Percentiles rank a stretch among this genome's conserved stretches.
phyloP scores from a whole-genome alignment of 1,140 invertebrate species.

The Drosophila guanche region DNA sequence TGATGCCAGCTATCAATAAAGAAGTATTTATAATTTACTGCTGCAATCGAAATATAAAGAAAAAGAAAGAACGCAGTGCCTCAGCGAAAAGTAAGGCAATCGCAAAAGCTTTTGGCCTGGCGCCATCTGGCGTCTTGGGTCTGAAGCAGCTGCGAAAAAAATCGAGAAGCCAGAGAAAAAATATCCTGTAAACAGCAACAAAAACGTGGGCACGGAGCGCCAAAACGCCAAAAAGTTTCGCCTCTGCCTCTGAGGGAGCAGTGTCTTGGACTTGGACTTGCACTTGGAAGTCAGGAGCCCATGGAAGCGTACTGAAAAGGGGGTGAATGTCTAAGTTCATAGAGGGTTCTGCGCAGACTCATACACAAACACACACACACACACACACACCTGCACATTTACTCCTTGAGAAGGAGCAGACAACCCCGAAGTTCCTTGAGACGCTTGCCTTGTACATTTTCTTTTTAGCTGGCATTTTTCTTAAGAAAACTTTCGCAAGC shows the following conservation, averaged over 20 bases:
- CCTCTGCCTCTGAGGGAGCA: slow-evolving; percentile 15
- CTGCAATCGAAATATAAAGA: background rate
- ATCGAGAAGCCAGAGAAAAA: slow-evolving; percentile 13
- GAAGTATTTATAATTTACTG: slow-evolving; percentile 19
- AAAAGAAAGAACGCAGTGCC: background rate
- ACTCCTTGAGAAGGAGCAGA: slow-evolving; percentile 15
- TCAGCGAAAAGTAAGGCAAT: background rate
- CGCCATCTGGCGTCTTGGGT: slow-evolving; percentile 57
- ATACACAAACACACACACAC: slow-evolving; percentile 16
- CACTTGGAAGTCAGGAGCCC: slow-evolving; percentile 33
- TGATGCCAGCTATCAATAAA: slow-evolving; percentile 47
- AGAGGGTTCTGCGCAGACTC: slow-evolving; percentile 58
- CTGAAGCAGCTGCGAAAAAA: slow-evolving; percentile 25
- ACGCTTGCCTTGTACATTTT: slow-evolving; percentile 9
- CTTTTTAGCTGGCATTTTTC: slow-evolving; percentile 41
- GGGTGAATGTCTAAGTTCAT: slow-evolving; percentile 60
- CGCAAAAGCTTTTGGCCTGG: slow-evolving; percentile 57
- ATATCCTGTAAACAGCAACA: slow-evolving; percentile 18
- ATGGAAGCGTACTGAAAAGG: slow-evolving; percentile 11
- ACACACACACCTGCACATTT: background rate
- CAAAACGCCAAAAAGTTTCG: slow-evolving; percentile 48
- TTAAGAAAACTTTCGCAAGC: slow-evolving; percentile 67
- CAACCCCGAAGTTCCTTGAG: slow-evolving; percentile 52
- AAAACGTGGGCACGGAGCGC: slow-evolving; percentile 11
- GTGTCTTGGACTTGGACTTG: slow-evolving; percentile 29